These are phyloP conservation scores for Orthonyx spaldingii DNA, from an alignment of 2,113 vertebrate species.

Conservation along the genomic window DNA sequence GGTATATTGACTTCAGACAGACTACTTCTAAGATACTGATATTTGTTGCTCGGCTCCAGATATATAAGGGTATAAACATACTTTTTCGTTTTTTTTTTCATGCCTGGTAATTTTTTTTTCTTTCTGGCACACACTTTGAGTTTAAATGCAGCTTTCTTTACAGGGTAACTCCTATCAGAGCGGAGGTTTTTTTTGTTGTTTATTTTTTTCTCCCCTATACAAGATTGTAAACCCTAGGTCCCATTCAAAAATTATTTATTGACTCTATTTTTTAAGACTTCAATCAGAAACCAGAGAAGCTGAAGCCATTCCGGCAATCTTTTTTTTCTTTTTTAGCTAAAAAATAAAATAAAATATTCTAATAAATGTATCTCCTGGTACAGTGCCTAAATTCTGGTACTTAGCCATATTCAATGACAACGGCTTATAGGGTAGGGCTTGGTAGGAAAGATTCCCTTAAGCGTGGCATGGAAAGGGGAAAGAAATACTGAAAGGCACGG, in stretches of 20 bases:
- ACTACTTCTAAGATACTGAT: background rate
- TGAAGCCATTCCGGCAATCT: background rate
- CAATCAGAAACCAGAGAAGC: background rate
- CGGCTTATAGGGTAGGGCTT: fast-evolving
- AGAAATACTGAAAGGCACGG: fast-evolving
- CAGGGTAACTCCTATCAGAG: background rate
- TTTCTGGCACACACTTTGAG: background rate
- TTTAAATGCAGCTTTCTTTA: background rate
- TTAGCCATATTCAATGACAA: background rate
- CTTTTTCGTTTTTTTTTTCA: background rate
- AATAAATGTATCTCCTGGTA: background rate
- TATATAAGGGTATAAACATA: background rate
- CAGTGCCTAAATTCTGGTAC: background rate
- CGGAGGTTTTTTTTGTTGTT: background rate
- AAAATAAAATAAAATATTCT: background rate
- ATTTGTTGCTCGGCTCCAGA: background rate
- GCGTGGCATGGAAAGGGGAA: fast-evolving
- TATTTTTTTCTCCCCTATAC: background rate
- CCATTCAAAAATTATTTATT: background rate
- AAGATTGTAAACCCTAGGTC: background rate
- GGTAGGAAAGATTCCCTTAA: background rate
- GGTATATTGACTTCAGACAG: background rate
- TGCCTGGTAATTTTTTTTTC: background rate
- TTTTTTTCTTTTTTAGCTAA: background rate
- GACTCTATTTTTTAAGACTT: background rate